Base-by-base conservation (phyloP, 1,140 invertebrate species). In the Drosophila ercepeae region DNA sequence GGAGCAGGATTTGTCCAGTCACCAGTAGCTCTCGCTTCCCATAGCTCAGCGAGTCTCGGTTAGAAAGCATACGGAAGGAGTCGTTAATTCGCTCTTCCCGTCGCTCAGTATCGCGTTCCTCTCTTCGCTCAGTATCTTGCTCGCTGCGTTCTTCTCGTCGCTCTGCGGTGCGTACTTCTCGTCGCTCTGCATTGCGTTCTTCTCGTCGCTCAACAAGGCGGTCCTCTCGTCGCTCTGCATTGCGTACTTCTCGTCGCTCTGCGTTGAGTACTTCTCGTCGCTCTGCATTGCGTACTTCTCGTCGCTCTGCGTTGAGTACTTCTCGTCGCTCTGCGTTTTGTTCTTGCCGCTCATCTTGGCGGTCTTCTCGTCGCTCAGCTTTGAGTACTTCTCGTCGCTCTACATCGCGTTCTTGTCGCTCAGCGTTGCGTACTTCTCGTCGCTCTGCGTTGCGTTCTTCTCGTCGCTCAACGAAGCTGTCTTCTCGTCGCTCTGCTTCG, bases 1-100 rank as follows among this genome's bases (percentile, higher is more conserved):
- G 27, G 4, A 84, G 39, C 9, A 84, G 41, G 18, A 74, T 45
- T 19, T 84, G 81, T 1, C 54, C 63, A 18, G 68, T 48, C 18
- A 84, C 45, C 19, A 82, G 46, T 0, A 81, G 68, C 9, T 63
- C 72, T 1, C 73, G 72, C 4, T 81, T 82, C 1, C 48, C 63
- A 32, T 52, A 72, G 41, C 44, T 64, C 16, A 64, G 2, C 59
- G 69, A 74, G 46, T 25, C 51, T 19, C 45, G 55, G 7, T 19
- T 18, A 7, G 13, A 0, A 9, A 29, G 8, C n/a, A 52, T 13
- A 6, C 25, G 25, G 8, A 29, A 16, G 3, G 25, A 32, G 13
- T 49, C 23, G n/a, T 3, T 13, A 14, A 8, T 3, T 8, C 46
- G 48, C 1, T 60, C 36, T 18, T 51, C 29, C n/a, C 36, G 34